Base-by-base conservation (phyloP, 2,113 vertebrate species). In the Embiotoca jacksoni region DNA sequence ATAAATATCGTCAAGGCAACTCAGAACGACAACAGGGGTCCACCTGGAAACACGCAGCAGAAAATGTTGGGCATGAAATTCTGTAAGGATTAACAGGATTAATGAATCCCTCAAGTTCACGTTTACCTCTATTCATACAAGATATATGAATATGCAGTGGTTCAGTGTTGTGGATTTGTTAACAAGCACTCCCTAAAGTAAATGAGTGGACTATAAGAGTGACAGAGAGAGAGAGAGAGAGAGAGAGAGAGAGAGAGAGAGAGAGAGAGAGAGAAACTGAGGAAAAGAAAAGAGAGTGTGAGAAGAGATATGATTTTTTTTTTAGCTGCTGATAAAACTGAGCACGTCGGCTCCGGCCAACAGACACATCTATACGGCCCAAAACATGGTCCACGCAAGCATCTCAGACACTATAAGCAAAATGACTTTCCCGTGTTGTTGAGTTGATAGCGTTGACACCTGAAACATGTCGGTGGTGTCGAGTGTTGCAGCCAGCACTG, bases 1-100 rank as follows among this genome's bases (percentile, higher is more conserved):
- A 6, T 15, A 32, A 59, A 54, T 37, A 72, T 10, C 31, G 13
- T 50, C 55, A 62, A 52, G 58, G 60, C 47, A 78, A 80, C 79
- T 52, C 41, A 13, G 31, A 50, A 9, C 3, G 1, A 55, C 75
- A 60, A 54, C 63, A 62, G 9, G 1, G 8, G 35, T 35, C 55
- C 44, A 39, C 46, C 62, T 37, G 49, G n/a, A 1, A 33, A 58
- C 70, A 7, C 55, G 6, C 39, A 54, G 68, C 39, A 53, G 15
- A 65, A 73, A 75, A 50, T 0, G 4, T 69, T 37, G 59, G 23
- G 3, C 32, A 4, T 57, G 5, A 49, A 35, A 3, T 3, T 50
- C 31, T 0, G 11, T 8, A n/a, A 57, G 15, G 37, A 56, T 31
- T 15, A 64, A 41, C 5, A 49, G 58, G 15, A 60, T 23, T 23